Evolutionary conservation across 2,797 vertebrate genomes (phyloP), one percentile per base, ranked within the genome.

Genomic region (Gymnothorax reevesii): DNA sequence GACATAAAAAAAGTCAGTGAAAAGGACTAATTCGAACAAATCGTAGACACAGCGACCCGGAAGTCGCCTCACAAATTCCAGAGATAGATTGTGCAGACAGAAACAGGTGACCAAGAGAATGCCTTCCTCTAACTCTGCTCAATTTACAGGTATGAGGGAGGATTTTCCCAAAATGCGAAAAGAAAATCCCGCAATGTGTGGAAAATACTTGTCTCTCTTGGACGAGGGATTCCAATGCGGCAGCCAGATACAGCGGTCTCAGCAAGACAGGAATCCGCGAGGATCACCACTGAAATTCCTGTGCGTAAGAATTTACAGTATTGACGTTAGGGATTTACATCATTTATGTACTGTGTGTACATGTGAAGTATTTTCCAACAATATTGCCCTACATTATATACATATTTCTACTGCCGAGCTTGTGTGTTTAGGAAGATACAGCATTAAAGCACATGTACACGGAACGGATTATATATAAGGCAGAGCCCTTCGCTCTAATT

Each of bases 1-100:
- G 52, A 80, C 22, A 55, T 80, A 80, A 80, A 54, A 73, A 80
- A 52, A 80, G 42, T n/a, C n/a, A 69, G 25, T 69, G 25, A 69
- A 8, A 80, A 55, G 55, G 20, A 80, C 77, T 54, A 80, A 80
- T 54, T 54, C n/a, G 52, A 55, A 10, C 77, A 80, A 80, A 80
- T 52, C 17, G 2, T 52, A 80, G 77, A 80, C 77, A 22, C 77
- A 55, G 77, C n/a, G 52, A 80, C 7, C 77, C 49, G 9, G 20
- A 80, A 55, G 55, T 54, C 6, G 77, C 7, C 20, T 17, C 77
- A 22, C 6, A 52, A 20, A 22, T 80, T 54, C 77, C 49, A 80
- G 25, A 55, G 77, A 80, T n/a, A 20, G 9, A 8, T 52, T 1
- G 13, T 73, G 69, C 27, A 33, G 73, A 17, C 49, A 77, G 20